These are phyloP conservation scores for Scopus umbretta DNA, from an alignment of 2,113 vertebrate genomes.

Conservation along the genomic window DNA sequence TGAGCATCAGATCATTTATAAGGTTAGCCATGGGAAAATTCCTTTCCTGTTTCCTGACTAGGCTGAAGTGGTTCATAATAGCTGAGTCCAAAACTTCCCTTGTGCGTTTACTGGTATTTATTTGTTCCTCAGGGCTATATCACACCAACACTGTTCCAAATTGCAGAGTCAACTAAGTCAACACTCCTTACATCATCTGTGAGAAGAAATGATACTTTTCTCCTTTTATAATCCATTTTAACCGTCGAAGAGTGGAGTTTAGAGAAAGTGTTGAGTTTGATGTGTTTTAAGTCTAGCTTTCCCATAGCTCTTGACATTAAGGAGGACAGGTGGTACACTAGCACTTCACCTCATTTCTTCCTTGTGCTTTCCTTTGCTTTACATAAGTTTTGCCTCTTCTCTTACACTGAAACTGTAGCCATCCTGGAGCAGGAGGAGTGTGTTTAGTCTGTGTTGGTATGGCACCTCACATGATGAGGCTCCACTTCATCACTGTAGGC, in stretches of 20 bases:
- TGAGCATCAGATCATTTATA: not conserved
- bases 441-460: not conserved
- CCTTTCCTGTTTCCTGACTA: not conserved
- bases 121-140: not conserved
- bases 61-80: not conserved
- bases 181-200: not conserved
- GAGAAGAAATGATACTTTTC: not conserved
- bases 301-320: not conserved
- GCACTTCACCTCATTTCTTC: not conserved
- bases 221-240: not conserved
- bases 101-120: not conserved
- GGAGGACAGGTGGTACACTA: not conserved
- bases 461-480: not conserved
- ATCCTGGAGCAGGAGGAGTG: not conserved
- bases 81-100: not conserved
- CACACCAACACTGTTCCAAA: not conserved
- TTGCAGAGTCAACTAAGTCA: not conserved
- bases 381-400: not conserved
- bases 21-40: not conserved
- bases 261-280: not conserved
- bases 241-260: not conserved
- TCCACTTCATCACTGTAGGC: not conserved
- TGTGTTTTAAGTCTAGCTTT: not conserved
- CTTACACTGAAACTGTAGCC: not conserved
- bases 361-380: not conserved